These are phyloP conservation scores for Resseliella maxima DNA, from an alignment of 2,888 invertebrate genomes.

Conservation along the genomic window DNA sequence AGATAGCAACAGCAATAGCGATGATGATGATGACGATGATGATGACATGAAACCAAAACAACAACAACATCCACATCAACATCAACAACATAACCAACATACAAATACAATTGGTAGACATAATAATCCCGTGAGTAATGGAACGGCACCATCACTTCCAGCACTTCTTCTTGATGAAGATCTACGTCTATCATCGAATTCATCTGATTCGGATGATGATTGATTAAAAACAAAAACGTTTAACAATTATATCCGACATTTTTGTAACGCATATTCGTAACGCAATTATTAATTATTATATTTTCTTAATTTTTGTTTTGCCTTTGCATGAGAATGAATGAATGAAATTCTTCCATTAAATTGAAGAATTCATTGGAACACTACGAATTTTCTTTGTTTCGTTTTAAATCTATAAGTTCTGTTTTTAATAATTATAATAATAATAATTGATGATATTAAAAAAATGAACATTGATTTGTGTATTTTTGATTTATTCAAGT, in stretches of 20 bases:
- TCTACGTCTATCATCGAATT: constrained; percentile 33
- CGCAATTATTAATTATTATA: background rate
- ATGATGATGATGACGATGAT: constrained; percentile 4
- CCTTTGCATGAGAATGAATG: background rate
- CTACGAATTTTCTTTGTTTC: constrained; percentile 48
- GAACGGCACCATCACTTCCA: background rate
- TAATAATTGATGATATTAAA: constrained; percentile 27
- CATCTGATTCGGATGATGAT: constrained; percentile 45
- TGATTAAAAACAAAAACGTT: background rate
- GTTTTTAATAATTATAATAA: constrained; percentile 30
- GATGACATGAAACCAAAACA: background rate
- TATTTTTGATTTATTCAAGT: background rate
- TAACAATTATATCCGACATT: background rate
- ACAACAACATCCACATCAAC: background rate
- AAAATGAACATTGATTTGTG: background rate
- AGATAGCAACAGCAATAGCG: background rate
- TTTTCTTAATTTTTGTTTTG: background rate
- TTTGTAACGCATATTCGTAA: constrained; percentile 5
- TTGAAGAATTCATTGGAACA: constrained; percentile 14
- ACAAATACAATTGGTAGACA: background rate
- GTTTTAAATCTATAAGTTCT: constrained; percentile 18
- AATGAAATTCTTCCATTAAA: constrained; percentile 11
- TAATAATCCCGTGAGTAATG: background rate
- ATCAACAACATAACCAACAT: background rate
- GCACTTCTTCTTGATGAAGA: background rate